Base-by-base conservation (phyloP, 2,113 vertebrate species). In the Macquaria australasica region DNA sequence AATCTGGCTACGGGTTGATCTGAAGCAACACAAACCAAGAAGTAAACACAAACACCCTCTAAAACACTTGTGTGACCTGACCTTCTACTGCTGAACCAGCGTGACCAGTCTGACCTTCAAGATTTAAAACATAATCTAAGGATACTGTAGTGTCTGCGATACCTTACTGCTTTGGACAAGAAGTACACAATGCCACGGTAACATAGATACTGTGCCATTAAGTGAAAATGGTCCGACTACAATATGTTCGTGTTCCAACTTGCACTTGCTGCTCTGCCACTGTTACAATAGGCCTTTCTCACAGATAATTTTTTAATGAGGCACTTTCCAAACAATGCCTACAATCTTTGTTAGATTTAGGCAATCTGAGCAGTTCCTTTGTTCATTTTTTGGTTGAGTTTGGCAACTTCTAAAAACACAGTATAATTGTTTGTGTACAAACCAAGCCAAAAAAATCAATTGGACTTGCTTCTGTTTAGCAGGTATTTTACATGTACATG, bases 1-100 rank as follows among this genome's bases (percentile, higher is more conserved):
- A 89, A 94, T 95, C 91, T 85, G 87, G 77, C 73, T 31, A 59
- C 0, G 53, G 77, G 90, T 85, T 92, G 89, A 89, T 89, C 73
- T 8, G 62, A 43, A 59, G 75, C 60, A 20, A 75, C 55, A 83
- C 71, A 83, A 79, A 64, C n/a, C 25, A 25, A 63, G 48, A 77
- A 34, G 82, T 73, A 81, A 90, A 90, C 79, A 79, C 28, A 72
- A 77, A 60, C 45, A 68, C 21, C 1, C 31, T 73, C 6, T 28
- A 21, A 66, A 74, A 86, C 39, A 28, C 12, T 7, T 12, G 20
- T 11, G 10, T 37, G 68, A 55, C 31, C 51, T 0, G 66, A 84
- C 6, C 70, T 78, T 79, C 73, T 59, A 8, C 45, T 39, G 73
- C 51, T 71, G 58, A 82, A 56, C 51, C 60, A 48, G 74, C 8